Conservation (phyloP, 1,140 invertebrate genomes). For the Temnothorax longispinosus region DNA sequence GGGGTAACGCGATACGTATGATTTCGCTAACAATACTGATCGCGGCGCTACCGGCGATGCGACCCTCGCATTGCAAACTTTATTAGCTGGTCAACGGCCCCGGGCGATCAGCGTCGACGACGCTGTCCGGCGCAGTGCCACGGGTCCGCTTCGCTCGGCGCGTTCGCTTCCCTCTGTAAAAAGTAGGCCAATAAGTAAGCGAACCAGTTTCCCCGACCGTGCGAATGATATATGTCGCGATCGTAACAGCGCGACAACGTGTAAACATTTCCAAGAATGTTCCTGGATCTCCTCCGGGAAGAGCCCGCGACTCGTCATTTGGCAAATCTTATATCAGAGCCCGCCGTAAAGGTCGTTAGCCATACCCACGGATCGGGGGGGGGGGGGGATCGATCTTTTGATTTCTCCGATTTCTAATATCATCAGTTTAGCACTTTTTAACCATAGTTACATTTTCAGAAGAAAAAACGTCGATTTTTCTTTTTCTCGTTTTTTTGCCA, state of each 20-base stretch:
- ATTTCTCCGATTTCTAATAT: neutral
- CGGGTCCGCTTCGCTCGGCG: slow-evolving; percentile 16
- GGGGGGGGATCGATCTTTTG: neutral
- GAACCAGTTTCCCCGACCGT: slow-evolving; percentile 74
- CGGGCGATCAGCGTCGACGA: slow-evolving; percentile 16
- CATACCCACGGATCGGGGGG: neutral
- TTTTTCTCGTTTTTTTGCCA: neutral
- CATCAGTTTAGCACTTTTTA: neutral
- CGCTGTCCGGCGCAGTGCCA: neutral
- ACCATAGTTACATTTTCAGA: no score
- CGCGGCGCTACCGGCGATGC: neutral
- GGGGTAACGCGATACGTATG: neutral
- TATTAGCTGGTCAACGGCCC: slow-evolving; percentile 68
- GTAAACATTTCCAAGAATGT: slow-evolving; percentile 8
- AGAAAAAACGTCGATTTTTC: neutral
- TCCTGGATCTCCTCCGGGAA: slow-evolving; percentile 1
- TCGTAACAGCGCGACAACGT: slow-evolving; percentile 26
- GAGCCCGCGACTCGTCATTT: neutral
- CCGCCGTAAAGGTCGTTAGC: neutral
- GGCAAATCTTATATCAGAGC: neutral
- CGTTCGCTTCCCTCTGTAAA: slow-evolving; percentile 61
- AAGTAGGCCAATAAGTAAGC: slow-evolving; percentile 79
- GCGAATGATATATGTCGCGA: slow-evolving; percentile 71
- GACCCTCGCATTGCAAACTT: slow-evolving; percentile 44
- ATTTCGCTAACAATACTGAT: slow-evolving; percentile 50